Evolutionary conservation across 2,797 vertebrate genomes (phyloP).

Genomic region (Craterocephalus amniculus): DNA sequence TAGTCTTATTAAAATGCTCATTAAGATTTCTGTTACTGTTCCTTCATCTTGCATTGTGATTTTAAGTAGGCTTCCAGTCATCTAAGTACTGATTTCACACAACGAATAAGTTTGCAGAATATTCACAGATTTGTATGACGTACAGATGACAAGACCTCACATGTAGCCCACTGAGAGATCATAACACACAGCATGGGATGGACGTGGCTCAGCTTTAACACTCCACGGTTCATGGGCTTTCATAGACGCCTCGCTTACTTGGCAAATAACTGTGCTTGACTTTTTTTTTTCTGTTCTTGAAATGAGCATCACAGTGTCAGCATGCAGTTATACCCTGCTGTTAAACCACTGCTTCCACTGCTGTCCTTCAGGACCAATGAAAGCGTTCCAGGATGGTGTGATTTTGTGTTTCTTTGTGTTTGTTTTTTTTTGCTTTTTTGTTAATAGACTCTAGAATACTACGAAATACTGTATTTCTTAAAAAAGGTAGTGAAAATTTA

Average conservation of each 20-base stretch:
- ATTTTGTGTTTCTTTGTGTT: neutral
- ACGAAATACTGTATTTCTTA: neutral
- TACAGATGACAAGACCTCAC: slow-evolving; percentile 45
- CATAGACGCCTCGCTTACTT: slow-evolving; percentile 19
- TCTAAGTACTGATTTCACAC: slow-evolving; percentile 7
- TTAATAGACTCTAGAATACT: too few relatives aligned
- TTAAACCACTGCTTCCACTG: slow-evolving; percentile 24
- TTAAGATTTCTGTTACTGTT: neutral
- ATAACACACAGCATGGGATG: slow-evolving; percentile 41
- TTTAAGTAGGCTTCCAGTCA: neutral
- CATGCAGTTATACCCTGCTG: slow-evolving; percentile 13
- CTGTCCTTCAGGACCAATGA: slow-evolving; percentile 27
- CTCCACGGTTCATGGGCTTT: slow-evolving; percentile 31
- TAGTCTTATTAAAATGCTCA: too few relatives aligned
- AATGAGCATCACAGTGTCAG: slow-evolving; percentile 28
- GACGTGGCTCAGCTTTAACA: slow-evolving; percentile 41
- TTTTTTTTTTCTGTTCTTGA: slow-evolving; percentile 20
- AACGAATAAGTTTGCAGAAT: slow-evolving; percentile 25
- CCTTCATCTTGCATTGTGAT: neutral
- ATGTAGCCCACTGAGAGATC: slow-evolving; percentile 35
- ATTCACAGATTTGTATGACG: slow-evolving; percentile 1
- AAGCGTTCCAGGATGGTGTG: neutral
- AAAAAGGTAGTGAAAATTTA: neutral
- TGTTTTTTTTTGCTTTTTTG: neutral
- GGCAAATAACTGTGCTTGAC: slow-evolving; percentile 39